Percentiles rank a stretch among this genome's conserved stretches.
These are phyloP conservation scores for Nesogale talazaci DNA, from an alignment of 2,113 vertebrate species.

Conservation along the genomic window DNA sequence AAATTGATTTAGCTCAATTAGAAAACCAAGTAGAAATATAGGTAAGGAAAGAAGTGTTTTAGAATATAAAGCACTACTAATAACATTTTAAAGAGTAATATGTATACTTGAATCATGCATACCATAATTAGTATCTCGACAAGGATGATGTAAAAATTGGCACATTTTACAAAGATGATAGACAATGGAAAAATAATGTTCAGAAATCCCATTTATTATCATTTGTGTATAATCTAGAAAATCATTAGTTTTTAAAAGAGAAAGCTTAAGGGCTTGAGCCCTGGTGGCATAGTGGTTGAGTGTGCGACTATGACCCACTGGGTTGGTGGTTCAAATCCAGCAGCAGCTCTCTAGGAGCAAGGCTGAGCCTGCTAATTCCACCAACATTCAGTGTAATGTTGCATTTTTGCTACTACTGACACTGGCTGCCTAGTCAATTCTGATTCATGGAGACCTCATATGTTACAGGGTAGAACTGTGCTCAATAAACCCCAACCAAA, in stretches of 20 bases:
- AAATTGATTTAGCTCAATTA: background rate
- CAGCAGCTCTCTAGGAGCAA: too few species aligned
- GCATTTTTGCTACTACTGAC: background rate
- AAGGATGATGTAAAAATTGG: background rate
- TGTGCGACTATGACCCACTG: too few species aligned
- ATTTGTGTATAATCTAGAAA: background rate
- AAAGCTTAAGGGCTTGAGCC: too few species aligned
- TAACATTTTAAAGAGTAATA: background rate
- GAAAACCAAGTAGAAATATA: background rate
- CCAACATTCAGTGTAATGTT: background rate
- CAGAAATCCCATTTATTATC: background rate
- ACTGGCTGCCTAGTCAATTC: background rate
- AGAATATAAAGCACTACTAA: background rate
- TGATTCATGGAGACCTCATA: background rate
- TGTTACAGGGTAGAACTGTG: background rate
- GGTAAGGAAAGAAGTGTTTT: slow-evolving; percentile 1
- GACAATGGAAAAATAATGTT: background rate
- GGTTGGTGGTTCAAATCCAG: too few species aligned
- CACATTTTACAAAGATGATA: background rate
- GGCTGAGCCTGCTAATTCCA: too few species aligned
- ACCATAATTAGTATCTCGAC: too few species aligned
- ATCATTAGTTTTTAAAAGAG: background rate
- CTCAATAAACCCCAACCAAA: background rate
- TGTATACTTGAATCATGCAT: background rate
- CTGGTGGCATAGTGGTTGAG: too few species aligned